Base-by-base conservation (phyloP, 2,113 vertebrate species). In the Phylloscopus whistleri region DNA sequence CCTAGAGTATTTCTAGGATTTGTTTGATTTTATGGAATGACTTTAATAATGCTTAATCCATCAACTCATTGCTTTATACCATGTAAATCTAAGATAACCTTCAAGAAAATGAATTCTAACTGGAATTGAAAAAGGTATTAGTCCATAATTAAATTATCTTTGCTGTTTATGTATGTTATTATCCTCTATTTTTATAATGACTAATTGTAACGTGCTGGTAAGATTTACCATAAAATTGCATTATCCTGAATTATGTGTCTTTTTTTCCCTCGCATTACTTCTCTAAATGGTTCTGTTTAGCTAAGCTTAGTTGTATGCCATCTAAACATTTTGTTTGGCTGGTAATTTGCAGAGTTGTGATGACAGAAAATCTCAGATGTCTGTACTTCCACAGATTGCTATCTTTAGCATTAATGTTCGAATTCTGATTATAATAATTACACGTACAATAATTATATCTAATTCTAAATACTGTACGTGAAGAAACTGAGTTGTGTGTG, bases 11-110 rank as follows among this genome's bases (percentile, higher is more conserved):
- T 93, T 86, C 70, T 88, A 59, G 68, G 87, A 83, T 93, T 95
- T 90, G 67, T 89, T 96, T 96, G 53, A 67, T 97, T 96, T 92
- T 74, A 26, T 90, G 31, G 43, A 75, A 62, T 69, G 4, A 93
- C 77, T 92, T 95, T 87, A 96, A 89, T 93, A 70, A 63, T 95
- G 86, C 72, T 95, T 93, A 90, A 95, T 95, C 79, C 74, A 72
- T 93, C 72, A 95, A 28, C 59, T 78, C 59, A 89, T 16, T 67
- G 11, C 73, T 95, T 94, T 85, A n/a, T 86, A 64, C 48, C 3
- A 16, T 96, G 96, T 92, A 96, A 94, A 94, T 95, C 68, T 59
- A 88, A 89, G 69, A 88, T 93, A 63, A 73, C 91, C 62, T 93
- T 92, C 92, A 80, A 83, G 77, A 92, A 97, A 96, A 93, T 91